Base-by-base conservation (phyloP, 2,113 vertebrate species). In the Strigops habroptila region DNA sequence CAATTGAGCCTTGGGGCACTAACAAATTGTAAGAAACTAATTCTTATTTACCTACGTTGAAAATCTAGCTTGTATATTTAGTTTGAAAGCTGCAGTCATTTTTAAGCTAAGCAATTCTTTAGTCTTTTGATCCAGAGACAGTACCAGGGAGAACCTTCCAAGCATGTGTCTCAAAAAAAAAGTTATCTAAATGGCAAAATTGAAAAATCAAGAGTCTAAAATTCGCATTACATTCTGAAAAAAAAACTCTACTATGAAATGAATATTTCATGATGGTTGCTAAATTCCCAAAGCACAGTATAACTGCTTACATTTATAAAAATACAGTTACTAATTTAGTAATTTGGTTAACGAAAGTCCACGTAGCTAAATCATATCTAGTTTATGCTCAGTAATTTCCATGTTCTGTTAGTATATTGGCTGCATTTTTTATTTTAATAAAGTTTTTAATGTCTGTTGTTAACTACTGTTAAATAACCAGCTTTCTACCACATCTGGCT, bases 401-500 rank as follows among this genome's bases (percentile, higher is more conserved):
- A 69, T 39, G 11, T 78, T 76, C 31, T 63, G 18, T 57, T 49
- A 53, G 81, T 4, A 12, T 37, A 73, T 3, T 76, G 12, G 39
- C 14, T 93, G 21, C 19, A 75, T 22, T 81, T 91, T 90, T 86
- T 65, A 63, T 67, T 91, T 83, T 60, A 84, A 75, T 33, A 4
- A 91, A 82, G 60, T 65, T 89, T 80, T 88, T 73, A 59, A 76
- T 85, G 13, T 24, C 49, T 74, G 14, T 60, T 92, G 22, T 70
- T 90, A 83, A 46, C 75, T 89, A 79, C n/a, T 53, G 30, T 27
- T 93, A 87, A 89, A 95, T 44, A 18, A 73, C 37, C 90, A 92
- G 16, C 52, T 89, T 92, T 80, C 78, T n/a, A 80, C 30, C 67
- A 82, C 83, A 93, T 91, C 90, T 93, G 70, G 60, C 68, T 90